These are phyloP conservation scores for Thaumatotibia leucotreta DNA, from an alignment of 1,140 invertebrate species.

Conservation along the genomic window DNA sequence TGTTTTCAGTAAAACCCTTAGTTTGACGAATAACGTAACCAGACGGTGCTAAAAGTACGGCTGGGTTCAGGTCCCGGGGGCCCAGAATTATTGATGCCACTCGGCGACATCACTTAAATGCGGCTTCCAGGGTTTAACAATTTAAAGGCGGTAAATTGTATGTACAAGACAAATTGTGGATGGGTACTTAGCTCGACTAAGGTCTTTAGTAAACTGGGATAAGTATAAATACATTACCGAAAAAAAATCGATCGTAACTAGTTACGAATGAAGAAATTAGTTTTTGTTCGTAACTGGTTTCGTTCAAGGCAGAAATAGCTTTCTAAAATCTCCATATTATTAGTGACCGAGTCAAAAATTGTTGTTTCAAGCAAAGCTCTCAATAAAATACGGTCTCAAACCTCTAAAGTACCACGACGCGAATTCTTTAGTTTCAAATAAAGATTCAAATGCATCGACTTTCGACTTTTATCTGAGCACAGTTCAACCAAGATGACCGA, in stretches of 20 bases:
- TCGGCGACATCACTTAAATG: neutral
- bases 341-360: neutral
- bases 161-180: neutral
- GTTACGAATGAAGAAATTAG: no score
- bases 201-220: neutral
- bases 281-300: no score
- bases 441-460: neutral
- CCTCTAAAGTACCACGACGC: neutral
- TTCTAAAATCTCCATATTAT: neutral
- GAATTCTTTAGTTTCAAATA: neutral
- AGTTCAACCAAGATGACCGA: neutral
- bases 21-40: neutral
- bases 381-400: neutral
- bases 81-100: neutral
- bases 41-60: neutral
- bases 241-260: neutral
- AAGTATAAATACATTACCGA: neutral
- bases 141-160: neutral
- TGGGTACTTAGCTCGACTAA: neutral
- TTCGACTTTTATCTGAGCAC: neutral
- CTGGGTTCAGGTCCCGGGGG: neutral
- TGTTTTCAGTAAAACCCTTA: neutral
- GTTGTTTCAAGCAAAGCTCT: neutral
- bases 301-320: no score
- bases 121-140: neutral